Evolutionary conservation across 2,888 invertebrate genomes (phyloP), one percentile per base, ranked within the genome.

Genomic region (Selenia dentaria): DNA sequence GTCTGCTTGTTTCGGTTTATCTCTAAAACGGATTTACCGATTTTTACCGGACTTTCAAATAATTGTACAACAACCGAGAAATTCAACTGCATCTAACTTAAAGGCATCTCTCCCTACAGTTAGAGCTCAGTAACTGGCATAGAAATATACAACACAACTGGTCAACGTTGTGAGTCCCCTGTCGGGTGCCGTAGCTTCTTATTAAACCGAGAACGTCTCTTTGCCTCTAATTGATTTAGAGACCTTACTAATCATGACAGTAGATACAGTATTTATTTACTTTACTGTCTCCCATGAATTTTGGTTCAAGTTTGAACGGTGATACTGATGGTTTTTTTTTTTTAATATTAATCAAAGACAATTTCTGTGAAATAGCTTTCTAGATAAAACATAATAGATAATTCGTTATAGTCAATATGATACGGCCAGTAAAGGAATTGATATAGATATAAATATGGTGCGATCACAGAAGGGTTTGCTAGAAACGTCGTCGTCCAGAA

Each of bases 181-280:
- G 45, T 49, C 47, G 70, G 70, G 73, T 67, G 78, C 76, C 78
- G 67, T 88, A 84, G 86, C 80, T 88, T 67, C 85, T 85, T 87
- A 86, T 88, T 85, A 87, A 87, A 84, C 75, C 78, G 69, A 79
- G 83, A 80, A 76, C 76, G 70, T 73, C 69, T 67, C 68, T 79
- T 82, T 73, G 62, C 65, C 63, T 76, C 82, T 87, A 86, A 88
- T 85, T 88, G 88, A 87, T 87, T 87, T 87, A 86, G 79, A 77
- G 77, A 78, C 74, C 67, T 59, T 53, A 56, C 64, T 63, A 64
- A 62, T 70, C 70, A 67, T 72, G 74, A 71, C 74, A 70, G 67
- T 22, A 22, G 22, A 8, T 66, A 64, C 64, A 66, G 55, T 55
- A 67, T 71, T 74, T 75, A 71, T 76, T 77, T 74, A 70, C 64